Evolutionary conservation across 30 jellyfish, hydroid and myxozoan genomes (phyloP), one percentile per base, ranked within the genome.

Genomic region (Aurelia sp.): DNA sequence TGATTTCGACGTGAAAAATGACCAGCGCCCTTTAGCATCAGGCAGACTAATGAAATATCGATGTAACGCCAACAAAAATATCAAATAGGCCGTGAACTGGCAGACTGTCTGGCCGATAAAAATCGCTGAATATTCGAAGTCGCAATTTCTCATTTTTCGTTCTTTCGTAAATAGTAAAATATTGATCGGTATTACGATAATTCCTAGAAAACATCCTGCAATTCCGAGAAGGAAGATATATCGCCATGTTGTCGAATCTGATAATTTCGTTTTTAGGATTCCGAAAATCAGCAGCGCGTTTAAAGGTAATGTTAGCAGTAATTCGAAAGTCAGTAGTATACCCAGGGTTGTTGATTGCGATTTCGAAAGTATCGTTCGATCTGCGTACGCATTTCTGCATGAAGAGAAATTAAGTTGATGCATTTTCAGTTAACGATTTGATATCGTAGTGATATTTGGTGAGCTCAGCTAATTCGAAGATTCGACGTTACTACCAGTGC

Each of bases 371-470:
- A 81, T 27, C 12, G 71, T 20, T 44, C 91, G 76, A 35, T 81
- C 91, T 38, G 55, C 30, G 41, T 81, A 81, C 2, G 91, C 91
- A 53, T 81, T 81, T 67, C 91, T 73, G 65, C 91, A 81, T 3
- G 15, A 44, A 44, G 55, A 44, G 55, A 44, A 44, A 13, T 8
- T 16, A 44, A 13, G 9, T 9, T 44, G 55, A 44, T 44, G 55
- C 55, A 44, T 44, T 8, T 7, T 44, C 8, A 44, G 55, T 44
- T 44, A 44, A 9, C 16, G 55, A 44, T 44, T 3, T 5, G 55
- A 44, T 44, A 2, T 44, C 55, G 8, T 3, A 9, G 55, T 13
- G 8, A 44, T 44, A 27, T 7, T 5, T 44, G 8, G 3, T 9
- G 55, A 44, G 17, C 3, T 44, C 55, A 5, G 55, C 55, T 44